Base-by-base conservation (phyloP, 1,140 invertebrate genomes). In the Gryon sp. region DNA sequence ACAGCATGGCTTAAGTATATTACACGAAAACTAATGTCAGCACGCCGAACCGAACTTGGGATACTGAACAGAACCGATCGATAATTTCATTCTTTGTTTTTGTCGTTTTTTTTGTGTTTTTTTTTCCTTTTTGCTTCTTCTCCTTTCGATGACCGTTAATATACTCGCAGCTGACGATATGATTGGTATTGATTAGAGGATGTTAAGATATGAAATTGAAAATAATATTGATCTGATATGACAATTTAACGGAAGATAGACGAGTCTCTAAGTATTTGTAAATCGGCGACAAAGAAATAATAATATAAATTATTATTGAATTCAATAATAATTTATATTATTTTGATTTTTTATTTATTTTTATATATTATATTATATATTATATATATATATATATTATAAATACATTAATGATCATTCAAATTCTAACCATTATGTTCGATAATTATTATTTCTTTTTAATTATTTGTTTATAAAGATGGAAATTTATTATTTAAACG, bases 1-100 rank as follows among this genome's bases (percentile, higher is more conserved):
- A n/a, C 30, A 14, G 22, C 59, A 48, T 40, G 32, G 20, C 59
- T 62, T 0, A 43, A 55, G 50, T 46, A 46, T 66, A n/a, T n/a
- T n/a, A n/a, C n/a, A n/a, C n/a, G n/a, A 36, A 36, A 55, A 52
- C 34, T 24, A 52, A 50, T 14, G 15, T 60, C 55, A 30, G 12
- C 55, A 4, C 15, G 36, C 2, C 24, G 19, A 2, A 9, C 19
- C 30, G 40, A 41, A 48, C 20, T 46, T 55, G 40, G 63, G 32
- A 24, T 41, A 40, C 19, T 15, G 45, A 46, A 48, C 43, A 32
- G 24, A 6, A 5, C 8, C 7, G 48, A 66, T 66, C 62, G 48
- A 66, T 66, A 24, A 7, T 9, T 7, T 3, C 26, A n/a, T n/a
- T n/a, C n/a, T n/a, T n/a, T 15, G 3, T 2, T 52, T 32, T 22